Evolutionary conservation across 2,888 invertebrate genomes (phyloP).

Genomic region (Rapana venosa): DNA sequence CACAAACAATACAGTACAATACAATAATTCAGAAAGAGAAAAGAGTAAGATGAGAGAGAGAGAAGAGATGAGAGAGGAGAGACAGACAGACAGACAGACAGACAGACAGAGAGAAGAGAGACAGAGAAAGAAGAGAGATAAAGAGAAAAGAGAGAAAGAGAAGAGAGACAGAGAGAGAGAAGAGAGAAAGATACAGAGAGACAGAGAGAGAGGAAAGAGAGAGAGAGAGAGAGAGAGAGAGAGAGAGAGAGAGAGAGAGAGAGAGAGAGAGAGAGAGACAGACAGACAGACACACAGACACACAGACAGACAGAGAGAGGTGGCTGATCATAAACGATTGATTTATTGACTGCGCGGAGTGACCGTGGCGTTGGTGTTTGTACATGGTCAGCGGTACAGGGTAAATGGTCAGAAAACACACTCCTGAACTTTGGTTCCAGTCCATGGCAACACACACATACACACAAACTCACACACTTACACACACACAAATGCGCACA

Average conservation of each 20-base stretch:
- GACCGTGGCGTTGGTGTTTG: too few relatives aligned
- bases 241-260: background rate
- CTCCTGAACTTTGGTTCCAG: too few relatives aligned
- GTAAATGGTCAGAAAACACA: too few relatives aligned
- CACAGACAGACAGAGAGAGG: background rate
- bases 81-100: background rate
- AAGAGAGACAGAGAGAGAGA: background rate
- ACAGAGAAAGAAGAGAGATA: background rate
- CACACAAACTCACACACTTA: too few relatives aligned
- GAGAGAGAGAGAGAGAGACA: background rate
- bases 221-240: background rate
- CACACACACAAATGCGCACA: too few relatives aligned
- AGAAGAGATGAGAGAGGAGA: too few relatives aligned
- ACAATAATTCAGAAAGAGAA: too few relatives aligned
- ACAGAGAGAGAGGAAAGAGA: background rate
- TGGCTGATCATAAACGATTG: too few relatives aligned
- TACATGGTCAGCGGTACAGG: too few relatives aligned
- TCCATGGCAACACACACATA: too few relatives aligned
- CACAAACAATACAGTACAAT: too few relatives aligned
- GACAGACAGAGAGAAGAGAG: background rate
- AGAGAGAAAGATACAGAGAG: background rate
- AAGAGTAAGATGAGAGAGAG: background rate
- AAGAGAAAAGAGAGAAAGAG: background rate
- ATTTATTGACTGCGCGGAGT: too few relatives aligned
- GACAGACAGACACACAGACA: background rate